Evolutionary conservation across 2,113 vertebrate genomes (phyloP).

Genomic region (Megaleporinus macrocephalus): DNA sequence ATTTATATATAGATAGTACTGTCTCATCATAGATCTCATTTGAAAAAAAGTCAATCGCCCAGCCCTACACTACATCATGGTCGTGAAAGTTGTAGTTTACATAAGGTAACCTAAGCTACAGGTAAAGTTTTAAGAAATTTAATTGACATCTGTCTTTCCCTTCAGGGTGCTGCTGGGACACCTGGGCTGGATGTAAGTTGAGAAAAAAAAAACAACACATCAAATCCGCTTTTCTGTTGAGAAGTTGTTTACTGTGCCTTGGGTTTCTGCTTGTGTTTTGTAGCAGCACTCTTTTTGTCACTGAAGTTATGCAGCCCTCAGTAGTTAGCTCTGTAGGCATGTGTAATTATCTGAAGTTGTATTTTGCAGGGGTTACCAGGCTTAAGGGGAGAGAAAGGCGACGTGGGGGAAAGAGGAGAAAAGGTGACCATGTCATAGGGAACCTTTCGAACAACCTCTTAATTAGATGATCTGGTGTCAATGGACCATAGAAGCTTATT

Average conservation of each 20-base stretch:
- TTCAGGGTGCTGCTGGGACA: constrained; percentile 93
- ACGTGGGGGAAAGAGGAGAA: constrained; percentile 97
- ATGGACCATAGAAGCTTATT: constrained; percentile 71
- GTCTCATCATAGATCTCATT: too few relatives aligned
- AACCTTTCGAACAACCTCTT: constrained; percentile 49
- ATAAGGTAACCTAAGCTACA: background rate
- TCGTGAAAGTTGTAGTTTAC: background rate
- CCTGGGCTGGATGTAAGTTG: constrained; percentile 97
- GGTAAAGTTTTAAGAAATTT: background rate
- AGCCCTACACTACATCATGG: too few relatives aligned
- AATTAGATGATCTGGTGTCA: constrained; percentile 76
- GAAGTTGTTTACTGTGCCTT: constrained; percentile 3
- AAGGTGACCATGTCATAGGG: constrained; percentile 86
- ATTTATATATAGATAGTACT: too few relatives aligned
- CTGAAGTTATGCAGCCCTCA: constrained; percentile 37
- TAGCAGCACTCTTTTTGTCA: background rate
- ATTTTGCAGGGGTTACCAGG: constrained; percentile 94
- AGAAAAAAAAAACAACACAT: background rate
- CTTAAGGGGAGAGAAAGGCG: constrained; percentile 96
- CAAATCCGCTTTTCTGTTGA: background rate
- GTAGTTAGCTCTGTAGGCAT: constrained; percentile 11
- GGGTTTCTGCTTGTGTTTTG: constrained; percentile 15
- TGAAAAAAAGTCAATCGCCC: too few relatives aligned
- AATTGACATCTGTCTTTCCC: constrained; percentile 64
- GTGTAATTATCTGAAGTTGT: constrained; percentile 72